These are phyloP conservation scores for Andrena chrysosceles DNA, from an alignment of 2,888 invertebrate species.

Conservation along the genomic window DNA sequence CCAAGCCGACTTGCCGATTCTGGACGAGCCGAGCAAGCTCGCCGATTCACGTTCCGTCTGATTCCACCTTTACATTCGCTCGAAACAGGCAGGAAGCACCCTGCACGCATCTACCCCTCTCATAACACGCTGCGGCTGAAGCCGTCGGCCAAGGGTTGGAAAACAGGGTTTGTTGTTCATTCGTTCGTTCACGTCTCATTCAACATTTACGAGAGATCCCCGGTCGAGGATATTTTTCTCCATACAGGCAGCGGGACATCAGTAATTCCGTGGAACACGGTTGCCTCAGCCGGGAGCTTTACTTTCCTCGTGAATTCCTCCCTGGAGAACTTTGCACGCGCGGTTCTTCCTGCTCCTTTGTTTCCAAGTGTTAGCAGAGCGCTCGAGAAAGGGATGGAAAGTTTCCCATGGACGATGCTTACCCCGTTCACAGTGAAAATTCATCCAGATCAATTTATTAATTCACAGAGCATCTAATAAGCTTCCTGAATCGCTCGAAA, in stretches of 20 bases:
- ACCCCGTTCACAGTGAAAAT: no score
- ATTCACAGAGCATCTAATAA: no score
- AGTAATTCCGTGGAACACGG: constrained; percentile 66
- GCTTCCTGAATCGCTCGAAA: no score
- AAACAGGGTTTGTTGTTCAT: constrained; percentile 30
- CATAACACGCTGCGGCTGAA: constrained; percentile 10
- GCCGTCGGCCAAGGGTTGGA: not conserved
- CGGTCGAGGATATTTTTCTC: constrained; percentile 55
- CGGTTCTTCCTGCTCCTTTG: constrained; percentile 51
- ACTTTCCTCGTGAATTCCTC: constrained; percentile 65
- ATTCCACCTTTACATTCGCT: no score
- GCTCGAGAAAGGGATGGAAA: not conserved
- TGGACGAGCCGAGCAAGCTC: no score
- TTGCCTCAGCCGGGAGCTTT: constrained; percentile 58
- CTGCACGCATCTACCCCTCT: not conserved
- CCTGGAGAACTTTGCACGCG: constrained; percentile 43
- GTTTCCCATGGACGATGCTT: not conserved
- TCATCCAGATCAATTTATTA: no score
- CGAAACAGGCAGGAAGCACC: not conserved
- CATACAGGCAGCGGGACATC: constrained; percentile 37
- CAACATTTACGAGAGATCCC: constrained; percentile 57
- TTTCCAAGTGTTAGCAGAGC: constrained; percentile 7
- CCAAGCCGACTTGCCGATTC: no score
- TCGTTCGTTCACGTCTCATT: constrained; percentile 52
- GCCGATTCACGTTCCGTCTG: no score